Evolutionary conservation across 2,797 vertebrate genomes (phyloP).

Genomic region (Siniperca scherzeri): DNA sequence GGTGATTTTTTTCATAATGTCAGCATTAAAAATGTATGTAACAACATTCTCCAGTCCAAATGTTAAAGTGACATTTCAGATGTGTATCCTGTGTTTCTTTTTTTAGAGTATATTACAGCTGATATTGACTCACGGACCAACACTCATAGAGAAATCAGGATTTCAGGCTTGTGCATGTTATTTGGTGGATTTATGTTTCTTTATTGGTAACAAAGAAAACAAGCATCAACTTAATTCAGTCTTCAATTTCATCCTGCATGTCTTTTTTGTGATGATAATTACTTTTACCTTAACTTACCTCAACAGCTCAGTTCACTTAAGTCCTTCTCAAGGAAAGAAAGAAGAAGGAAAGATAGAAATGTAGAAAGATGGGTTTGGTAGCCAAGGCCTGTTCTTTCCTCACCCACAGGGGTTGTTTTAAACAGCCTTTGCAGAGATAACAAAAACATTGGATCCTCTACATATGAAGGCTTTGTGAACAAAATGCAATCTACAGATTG

Average conservation of each 20-base stretch:
- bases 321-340: neutral
- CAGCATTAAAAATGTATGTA: slow-evolving; percentile 73
- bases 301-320: neutral
- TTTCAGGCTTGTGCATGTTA: neutral
- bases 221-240: neutral
- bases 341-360: neutral
- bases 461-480: neutral
- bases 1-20: slow-evolving; percentile 56
- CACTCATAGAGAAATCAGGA: neutral
- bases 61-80: slow-evolving; percentile 70
- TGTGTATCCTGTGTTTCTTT: slow-evolving; percentile 19
- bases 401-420: neutral
- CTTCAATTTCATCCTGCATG: neutral
- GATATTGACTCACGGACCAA: slow-evolving; percentile 23
- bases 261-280: neutral
- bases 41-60: slow-evolving; percentile 42
- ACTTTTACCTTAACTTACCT: no score
- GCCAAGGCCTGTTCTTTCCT: neutral
- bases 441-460: neutral
- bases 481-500: neutral
- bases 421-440: neutral
- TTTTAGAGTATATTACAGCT: slow-evolving; percentile 6
- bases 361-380: neutral
- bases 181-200: slow-evolving; percentile 19
- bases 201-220: slow-evolving; percentile 16